Percentiles rank a stretch among this genome's conserved stretches.
These are phyloP conservation scores for Conus ventricosus DNA, from an alignment of 1,140 invertebrate species.

Conservation along the genomic window DNA sequence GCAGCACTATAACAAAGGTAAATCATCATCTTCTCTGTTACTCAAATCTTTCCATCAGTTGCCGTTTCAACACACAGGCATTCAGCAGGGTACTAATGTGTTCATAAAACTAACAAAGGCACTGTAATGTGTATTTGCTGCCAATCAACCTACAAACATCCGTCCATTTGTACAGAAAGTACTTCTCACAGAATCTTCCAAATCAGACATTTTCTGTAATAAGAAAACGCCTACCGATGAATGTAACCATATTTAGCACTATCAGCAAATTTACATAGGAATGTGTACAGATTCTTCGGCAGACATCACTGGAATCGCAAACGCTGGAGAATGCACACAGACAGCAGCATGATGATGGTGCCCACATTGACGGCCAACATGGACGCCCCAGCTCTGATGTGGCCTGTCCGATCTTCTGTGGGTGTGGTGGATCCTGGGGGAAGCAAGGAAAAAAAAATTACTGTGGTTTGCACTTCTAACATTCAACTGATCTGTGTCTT, in stretches of 20 bases:
- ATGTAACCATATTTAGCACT: too few relatives aligned
- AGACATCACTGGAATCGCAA: neutral
- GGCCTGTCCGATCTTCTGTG: constrained; percentile 47
- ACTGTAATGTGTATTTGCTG: neutral
- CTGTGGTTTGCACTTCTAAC: neutral
- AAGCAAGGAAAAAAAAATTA: constrained; percentile 9
- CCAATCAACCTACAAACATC: neutral
- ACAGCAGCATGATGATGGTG: constrained; percentile 54
- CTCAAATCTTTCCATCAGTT: too few relatives aligned
- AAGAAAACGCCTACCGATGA: neutral
- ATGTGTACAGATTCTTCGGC: too few relatives aligned
- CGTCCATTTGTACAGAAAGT: neutral
- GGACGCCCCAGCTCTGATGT: constrained; percentile 44
- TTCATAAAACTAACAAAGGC: neutral
- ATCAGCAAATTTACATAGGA: too few relatives aligned
- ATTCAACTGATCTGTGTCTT: neutral
- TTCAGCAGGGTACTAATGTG: too few relatives aligned
- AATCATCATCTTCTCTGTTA: too few relatives aligned
- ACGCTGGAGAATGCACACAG: constrained; percentile 38
- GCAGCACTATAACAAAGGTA: too few relatives aligned
- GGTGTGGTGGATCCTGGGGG: constrained; percentile 47
- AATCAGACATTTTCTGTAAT: neutral
- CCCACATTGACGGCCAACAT: constrained; percentile 46
- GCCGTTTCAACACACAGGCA: too few relatives aligned
- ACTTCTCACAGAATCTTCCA: neutral